A percentile compares a stretch with the other conserved stretches of the same genome.
phyloP scores from a whole-genome alignment of 1,140 invertebrate genomes.

The Stegodyphus dumicola region DNA sequence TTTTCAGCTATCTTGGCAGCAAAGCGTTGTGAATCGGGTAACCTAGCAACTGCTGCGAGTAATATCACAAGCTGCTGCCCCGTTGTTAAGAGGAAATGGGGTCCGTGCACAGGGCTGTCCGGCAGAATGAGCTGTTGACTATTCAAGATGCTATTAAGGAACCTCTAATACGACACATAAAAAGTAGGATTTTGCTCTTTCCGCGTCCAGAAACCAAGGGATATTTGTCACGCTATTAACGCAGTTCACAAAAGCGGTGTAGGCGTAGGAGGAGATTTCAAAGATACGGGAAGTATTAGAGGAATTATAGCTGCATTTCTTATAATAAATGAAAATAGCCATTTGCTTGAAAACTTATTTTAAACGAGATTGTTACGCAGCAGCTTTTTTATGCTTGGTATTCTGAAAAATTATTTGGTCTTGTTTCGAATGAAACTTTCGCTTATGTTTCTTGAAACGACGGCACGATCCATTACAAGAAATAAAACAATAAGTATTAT shows the following conservation, averaged over 20 bases:
- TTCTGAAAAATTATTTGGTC: too few relatives aligned
- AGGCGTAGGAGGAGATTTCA: too few relatives aligned
- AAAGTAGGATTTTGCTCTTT: not conserved
- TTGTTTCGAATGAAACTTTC: too few relatives aligned
- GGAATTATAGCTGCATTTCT: too few relatives aligned
- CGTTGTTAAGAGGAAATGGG: constrained; percentile 36
- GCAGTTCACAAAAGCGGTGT: not conserved
- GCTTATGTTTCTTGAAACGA: too few relatives aligned
- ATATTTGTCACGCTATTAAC: not conserved
- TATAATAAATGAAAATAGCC: too few relatives aligned
- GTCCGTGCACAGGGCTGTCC: constrained; percentile 7
- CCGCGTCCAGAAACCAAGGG: not conserved
- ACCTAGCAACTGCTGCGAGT: constrained; percentile 34
- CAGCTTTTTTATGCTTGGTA: too few relatives aligned
- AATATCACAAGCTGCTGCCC: constrained; percentile 6
- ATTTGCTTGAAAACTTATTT: too few relatives aligned
- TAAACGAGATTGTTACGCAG: too few relatives aligned
- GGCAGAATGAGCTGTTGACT: constrained; percentile 19
- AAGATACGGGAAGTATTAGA: too few relatives aligned
- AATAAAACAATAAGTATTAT: too few relatives aligned
- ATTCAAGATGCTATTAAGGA: constrained; percentile 35
- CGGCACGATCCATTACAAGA: too few relatives aligned
- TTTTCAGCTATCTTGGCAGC: constrained; percentile 41
- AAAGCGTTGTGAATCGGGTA: constrained; percentile 38
- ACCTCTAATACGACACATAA: not conserved